A percentile compares a stretch with the other conserved stretches of the same genome.
Conservation (phyloP, 2,888 invertebrate genomes). For the Orchestes rusci region DNA sequence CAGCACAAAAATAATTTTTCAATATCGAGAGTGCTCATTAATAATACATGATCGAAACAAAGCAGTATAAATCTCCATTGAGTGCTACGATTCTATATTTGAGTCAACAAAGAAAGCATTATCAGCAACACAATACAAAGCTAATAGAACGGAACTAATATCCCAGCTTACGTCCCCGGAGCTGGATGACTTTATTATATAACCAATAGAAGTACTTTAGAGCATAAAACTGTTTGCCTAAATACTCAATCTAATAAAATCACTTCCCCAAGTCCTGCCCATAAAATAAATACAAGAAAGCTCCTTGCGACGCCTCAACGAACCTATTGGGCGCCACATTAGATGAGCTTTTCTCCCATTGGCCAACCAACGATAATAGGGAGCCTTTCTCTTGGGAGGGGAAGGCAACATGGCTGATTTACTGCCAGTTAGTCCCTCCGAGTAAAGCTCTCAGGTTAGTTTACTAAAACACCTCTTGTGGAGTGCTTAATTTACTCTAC, state of each 20-base stretch:
- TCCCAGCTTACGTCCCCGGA: slow-evolving; percentile 30
- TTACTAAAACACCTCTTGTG: slow-evolving; percentile 37
- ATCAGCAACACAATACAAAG: slow-evolving; percentile 19
- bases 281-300: slow-evolving; percentile 42
- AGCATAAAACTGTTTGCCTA: slow-evolving; percentile 44
- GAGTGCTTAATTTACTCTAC: too few species aligned
- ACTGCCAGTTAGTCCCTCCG: slow-evolving; percentile 34
- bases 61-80: too few species aligned
- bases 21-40: too few species aligned
- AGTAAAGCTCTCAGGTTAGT: slow-evolving; percentile 38
- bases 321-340: slow-evolving; percentile 39
- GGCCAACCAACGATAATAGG: slow-evolving; percentile 28
- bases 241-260: slow-evolving; percentile 45
- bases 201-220: slow-evolving; percentile 39
- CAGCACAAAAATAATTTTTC: too few species aligned
- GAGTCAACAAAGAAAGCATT: slow-evolving; percentile 20
- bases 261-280: slow-evolving; percentile 41
- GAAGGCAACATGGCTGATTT: slow-evolving; percentile 45
- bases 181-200: slow-evolving; percentile 34
- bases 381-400: slow-evolving; percentile 34
- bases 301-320: slow-evolving; percentile 37
- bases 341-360: slow-evolving; percentile 32
- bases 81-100: slow-evolving; percentile 17
- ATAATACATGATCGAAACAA: too few species aligned
- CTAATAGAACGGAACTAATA: slow-evolving; percentile 35